Percentiles rank a stretch among this genome's conserved stretches.
Conservation (phyloP, 1,140 invertebrate species). For the Coelopa frigida region DNA sequence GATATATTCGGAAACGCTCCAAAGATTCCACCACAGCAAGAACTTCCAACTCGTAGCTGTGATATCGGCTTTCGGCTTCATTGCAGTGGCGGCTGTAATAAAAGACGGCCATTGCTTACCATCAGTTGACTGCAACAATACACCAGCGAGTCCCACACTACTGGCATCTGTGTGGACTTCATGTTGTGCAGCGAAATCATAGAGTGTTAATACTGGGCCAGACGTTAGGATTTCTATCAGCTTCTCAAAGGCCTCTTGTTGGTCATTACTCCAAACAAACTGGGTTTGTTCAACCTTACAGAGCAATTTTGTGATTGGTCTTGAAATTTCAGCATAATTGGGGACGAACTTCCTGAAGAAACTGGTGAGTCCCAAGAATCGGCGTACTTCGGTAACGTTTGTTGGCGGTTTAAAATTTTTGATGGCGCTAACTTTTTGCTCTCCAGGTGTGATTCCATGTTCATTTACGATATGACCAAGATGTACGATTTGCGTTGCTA, state of each 20-base stretch:
- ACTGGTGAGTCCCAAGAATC: constrained; percentile 30
- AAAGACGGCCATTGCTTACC: constrained; percentile 4
- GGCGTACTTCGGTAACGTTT: constrained; percentile 26
- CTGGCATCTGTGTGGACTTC: constrained; percentile 31
- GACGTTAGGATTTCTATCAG: constrained; percentile 5
- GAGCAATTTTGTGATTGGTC: constrained; percentile 15
- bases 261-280: constrained; percentile 16
- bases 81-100: constrained; percentile 17
- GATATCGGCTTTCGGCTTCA: constrained; percentile 22
- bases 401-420: constrained; percentile 25
- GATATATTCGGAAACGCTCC: constrained; percentile 26
- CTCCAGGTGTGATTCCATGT: constrained; percentile 1
- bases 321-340: constrained; percentile 19
- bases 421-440: constrained; percentile 20
- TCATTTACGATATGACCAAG: constrained; percentile 4
- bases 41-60: constrained; percentile 31
- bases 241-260: constrained; percentile 12
- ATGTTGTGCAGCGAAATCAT: not conserved
- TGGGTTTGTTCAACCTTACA: constrained; percentile 1
- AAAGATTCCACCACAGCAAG: constrained; percentile 10
- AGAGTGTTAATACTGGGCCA: constrained; percentile 2
- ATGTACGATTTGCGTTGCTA: no score
- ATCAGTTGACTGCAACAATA: constrained; percentile 25
- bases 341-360: constrained; percentile 23
- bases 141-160: constrained; percentile 18